phyloP scores from a whole-genome alignment of 2,113 vertebrate genomes.

The Clupea harengus region DNA sequence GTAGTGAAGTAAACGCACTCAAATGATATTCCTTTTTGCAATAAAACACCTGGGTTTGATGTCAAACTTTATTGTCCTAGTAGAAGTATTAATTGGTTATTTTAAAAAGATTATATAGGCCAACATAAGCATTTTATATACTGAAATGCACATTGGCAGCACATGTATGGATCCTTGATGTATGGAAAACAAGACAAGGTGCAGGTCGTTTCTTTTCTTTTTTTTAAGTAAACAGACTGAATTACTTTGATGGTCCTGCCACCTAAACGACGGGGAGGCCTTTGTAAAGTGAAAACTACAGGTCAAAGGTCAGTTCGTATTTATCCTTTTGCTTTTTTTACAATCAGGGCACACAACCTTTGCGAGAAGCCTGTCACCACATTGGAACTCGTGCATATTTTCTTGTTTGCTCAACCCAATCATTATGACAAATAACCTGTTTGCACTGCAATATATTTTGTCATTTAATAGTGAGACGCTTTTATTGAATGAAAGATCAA shows the following conservation, averaged over 20 bases:
- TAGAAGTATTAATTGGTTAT: conserved; percentile 74
- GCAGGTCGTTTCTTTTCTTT: conserved; percentile 52
- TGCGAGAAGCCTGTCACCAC: conserved; percentile 10
- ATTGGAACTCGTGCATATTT: background rate
- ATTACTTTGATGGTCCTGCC: conserved; percentile 50
- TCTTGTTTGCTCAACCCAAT: background rate
- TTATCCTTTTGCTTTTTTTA: conserved; percentile 22
- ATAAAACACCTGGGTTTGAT: conserved; percentile 72
- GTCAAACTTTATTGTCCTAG: conserved; percentile 68
- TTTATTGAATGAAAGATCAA: background rate
- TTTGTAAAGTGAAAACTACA: conserved; percentile 46
- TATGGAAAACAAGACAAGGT: conserved; percentile 56
- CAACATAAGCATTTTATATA: conserved; percentile 67
- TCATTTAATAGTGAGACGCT: background rate
- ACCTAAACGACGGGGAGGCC: conserved; percentile 41
- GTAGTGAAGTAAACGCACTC: conserved; percentile 54
- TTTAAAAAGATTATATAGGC: conserved; percentile 72
- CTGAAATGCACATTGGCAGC: conserved; percentile 66
- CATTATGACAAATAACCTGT: background rate
- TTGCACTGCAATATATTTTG: background rate
- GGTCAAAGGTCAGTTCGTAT: conserved; percentile 11
- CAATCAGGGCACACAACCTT: conserved; percentile 5
- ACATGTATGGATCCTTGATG: conserved; percentile 61
- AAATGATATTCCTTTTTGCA: conserved; percentile 63
- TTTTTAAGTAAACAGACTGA: conserved; percentile 59